Base-by-base conservation (phyloP, 2,113 vertebrate species). In the Elephantulus edwardii region DNA sequence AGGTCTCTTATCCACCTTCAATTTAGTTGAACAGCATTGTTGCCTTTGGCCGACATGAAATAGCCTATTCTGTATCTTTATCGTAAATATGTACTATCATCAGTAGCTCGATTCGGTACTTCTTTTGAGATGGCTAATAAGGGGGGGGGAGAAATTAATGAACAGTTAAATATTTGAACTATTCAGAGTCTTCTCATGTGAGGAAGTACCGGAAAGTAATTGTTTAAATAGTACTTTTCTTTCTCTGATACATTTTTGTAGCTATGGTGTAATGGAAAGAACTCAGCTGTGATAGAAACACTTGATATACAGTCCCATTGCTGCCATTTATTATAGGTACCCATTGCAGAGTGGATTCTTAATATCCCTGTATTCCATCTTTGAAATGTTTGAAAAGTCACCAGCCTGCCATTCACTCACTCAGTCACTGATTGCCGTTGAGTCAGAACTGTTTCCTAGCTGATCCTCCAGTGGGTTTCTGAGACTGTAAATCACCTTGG, bases 141-240 rank as follows among this genome's bases (percentile, higher is more conserved):
- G n/a, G 84, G 9, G 74, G 24, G 81, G 93, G 79, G 66, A 58
- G 4, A 33, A 50, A 56, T 83, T 58, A 88, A 64, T 79, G 35
- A 88, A 83, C 88, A 86, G 46, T 48, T 79, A 8, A 68, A 68
- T 68, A 68, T 22, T 11, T 60, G 28, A 48, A 64, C 1, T 77
- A 89, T 72, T 95, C 19, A 24, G 1, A 71, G 20, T 90, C 26
- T 74, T 88, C 50, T 90, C 44, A 81, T 10, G 22, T 90, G 70
- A 85, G 4, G 17, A 42, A 2, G 19, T 68, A 66, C 8, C 78
- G 26, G 66, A 56, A 42, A 20, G n/a, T 35, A 46, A 52, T 12
- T 50, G 86, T 68, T 82, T 83, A 58, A 19, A 52, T 22, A 50
- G 12, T 3, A 1, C 54, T 50, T 86, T 75, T 75, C 35, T 83